phyloP scores from a whole-genome alignment of 2,888 invertebrate species.

The Ectobius pallidus region DNA sequence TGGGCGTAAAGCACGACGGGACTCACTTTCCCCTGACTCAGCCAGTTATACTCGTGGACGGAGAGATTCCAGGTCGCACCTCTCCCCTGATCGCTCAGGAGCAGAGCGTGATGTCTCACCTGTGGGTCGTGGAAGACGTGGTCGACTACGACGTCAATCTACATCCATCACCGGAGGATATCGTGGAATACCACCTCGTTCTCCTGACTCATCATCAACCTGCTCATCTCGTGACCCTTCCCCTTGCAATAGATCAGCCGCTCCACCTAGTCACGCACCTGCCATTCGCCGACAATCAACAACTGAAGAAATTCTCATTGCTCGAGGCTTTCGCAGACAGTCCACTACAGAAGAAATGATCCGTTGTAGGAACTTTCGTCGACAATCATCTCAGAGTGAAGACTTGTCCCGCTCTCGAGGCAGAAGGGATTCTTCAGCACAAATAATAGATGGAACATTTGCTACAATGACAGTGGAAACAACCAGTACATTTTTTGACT shows the following conservation, averaged over 20 bases:
- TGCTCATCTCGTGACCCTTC: constrained; percentile 88
- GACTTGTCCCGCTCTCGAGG: constrained; percentile 67
- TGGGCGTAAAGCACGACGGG: constrained; percentile 77
- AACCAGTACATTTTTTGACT: constrained; percentile 90
- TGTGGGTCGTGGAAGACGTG: constrained; percentile 69
- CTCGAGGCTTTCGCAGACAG: constrained; percentile 86
- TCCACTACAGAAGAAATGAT: constrained; percentile 95
- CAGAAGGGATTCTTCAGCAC: constrained; percentile 83
- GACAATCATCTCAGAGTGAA: constrained; percentile 89
- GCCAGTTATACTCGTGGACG: constrained; percentile 65
- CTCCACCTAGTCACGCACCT: constrained; percentile 64
- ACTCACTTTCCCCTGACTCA: constrained; percentile 89
- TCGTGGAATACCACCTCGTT: constrained; percentile 53
- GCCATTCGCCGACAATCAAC: constrained; percentile 86
- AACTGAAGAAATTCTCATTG: constrained; percentile 89
- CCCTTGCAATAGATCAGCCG: constrained; percentile 66
- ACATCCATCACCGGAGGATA: constrained; percentile 74
- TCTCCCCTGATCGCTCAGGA: constrained; percentile 73
- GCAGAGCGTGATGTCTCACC: constrained; percentile 82
- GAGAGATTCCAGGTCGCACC: constrained; percentile 67
- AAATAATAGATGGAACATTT: constrained; percentile 89
- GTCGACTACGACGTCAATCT: constrained; percentile 77
- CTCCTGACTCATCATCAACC: constrained; percentile 62
- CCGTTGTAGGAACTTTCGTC: constrained; percentile 86
- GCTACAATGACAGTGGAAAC: constrained; percentile 94